These are phyloP conservation scores for Lycorma delicatula DNA, from an alignment of 1,140 invertebrate genomes.

Conservation along the genomic window DNA sequence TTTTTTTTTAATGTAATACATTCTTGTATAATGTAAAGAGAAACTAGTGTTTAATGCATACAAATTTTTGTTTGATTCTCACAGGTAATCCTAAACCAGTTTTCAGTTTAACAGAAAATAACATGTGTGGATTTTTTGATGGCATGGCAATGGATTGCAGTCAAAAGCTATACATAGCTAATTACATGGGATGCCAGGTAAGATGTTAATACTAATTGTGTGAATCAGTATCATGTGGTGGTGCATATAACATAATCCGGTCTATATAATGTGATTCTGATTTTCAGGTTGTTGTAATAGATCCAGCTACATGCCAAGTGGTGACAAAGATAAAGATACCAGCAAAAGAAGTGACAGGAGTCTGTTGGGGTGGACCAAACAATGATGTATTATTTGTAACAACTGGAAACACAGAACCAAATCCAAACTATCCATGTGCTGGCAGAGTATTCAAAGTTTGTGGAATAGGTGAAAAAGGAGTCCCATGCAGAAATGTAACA, in stretches of 20 bases:
- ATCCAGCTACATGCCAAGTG: conserved; percentile 42
- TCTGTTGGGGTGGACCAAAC: conserved; percentile 67
- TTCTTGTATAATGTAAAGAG: not conserved
- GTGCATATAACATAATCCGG: not conserved
- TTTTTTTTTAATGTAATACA: not conserved
- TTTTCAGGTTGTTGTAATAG: conserved; percentile 41
- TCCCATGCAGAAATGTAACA: conserved; percentile 4
- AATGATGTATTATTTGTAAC: conserved; percentile 69
- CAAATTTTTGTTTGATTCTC: not conserved
- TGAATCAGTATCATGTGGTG: not conserved
- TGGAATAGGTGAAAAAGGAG: conserved; percentile 30
- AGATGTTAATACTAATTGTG: not conserved
- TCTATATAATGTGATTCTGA: not conserved
- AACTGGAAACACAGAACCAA: conserved; percentile 41
- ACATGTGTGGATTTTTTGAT: conserved; percentile 48
- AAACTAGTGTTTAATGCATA: not conserved
- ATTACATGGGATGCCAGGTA: conserved; percentile 45
- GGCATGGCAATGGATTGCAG: conserved; percentile 63
- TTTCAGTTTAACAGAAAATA: conserved; percentile 34
- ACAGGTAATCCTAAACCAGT: not conserved
- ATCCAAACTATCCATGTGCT: conserved; percentile 26
- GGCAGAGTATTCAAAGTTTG: conserved; percentile 41
- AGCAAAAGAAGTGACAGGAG: conserved; percentile 62
- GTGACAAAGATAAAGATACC: conserved; percentile 52
- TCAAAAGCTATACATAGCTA: conserved; percentile 60